phyloP scores from a whole-genome alignment of 2,888 invertebrate genomes.

The Diachrysia chrysitis region DNA sequence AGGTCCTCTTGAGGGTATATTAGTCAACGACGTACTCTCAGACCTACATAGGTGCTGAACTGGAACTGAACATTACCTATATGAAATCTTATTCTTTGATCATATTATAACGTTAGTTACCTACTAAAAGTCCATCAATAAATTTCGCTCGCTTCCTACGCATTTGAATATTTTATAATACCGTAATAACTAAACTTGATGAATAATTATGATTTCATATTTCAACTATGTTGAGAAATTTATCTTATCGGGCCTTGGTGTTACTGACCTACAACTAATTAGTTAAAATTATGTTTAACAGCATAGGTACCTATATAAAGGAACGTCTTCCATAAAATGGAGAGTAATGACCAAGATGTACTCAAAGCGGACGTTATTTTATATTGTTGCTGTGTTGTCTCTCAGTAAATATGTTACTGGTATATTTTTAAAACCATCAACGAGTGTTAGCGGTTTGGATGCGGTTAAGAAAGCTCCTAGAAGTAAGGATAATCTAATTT shows the following conservation, averaged over 20 bases:
- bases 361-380: constrained; percentile 40
- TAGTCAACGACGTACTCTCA: too few relatives aligned
- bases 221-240: constrained; percentile 25
- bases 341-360: constrained; percentile 64
- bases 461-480: constrained; percentile 80
- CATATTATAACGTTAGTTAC: too few relatives aligned
- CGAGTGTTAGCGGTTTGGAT: constrained; percentile 69
- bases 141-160: too few relatives aligned
- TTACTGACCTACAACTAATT: constrained; percentile 79
- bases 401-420: constrained; percentile 37
- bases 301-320: constrained; percentile 37
- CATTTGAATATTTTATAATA: too few relatives aligned
- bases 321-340: neutral
- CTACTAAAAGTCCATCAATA: too few relatives aligned
- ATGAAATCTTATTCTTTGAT: too few relatives aligned
- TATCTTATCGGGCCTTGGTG: constrained; percentile 68
- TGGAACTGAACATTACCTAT: too few relatives aligned
- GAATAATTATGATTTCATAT: constrained; percentile 13
- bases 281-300: constrained; percentile 50
- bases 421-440: constrained; percentile 67
- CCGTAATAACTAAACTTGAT: neutral
- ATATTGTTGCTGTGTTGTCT: constrained; percentile 51
- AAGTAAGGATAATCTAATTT: constrained; percentile 75
- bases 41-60: too few relatives aligned
- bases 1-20: too few relatives aligned